Evolutionary conservation across 1,140 invertebrate species (phyloP).

Genomic region (Pseudoatta argentina): DNA sequence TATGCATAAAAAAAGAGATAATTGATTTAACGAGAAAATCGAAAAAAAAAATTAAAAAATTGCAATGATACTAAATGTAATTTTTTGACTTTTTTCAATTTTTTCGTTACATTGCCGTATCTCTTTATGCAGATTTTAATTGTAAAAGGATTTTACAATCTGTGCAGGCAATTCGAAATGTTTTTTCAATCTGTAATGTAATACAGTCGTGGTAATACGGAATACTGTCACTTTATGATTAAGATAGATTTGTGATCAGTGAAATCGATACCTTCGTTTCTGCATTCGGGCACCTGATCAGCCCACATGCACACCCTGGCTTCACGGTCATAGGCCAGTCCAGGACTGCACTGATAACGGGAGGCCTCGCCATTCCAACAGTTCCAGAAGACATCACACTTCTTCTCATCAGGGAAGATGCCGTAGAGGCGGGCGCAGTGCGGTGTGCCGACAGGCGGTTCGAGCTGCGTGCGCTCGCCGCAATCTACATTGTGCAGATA

Average conservation of each 20-base stretch:
- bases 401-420: conserved; percentile 95
- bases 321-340: conserved; percentile 96
- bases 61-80: too few relatives aligned
- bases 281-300: conserved; percentile 96
- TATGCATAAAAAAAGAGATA: too few relatives aligned
- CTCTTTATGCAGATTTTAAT: too few relatives aligned
- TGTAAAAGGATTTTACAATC: too few relatives aligned
- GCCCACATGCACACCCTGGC: conserved; percentile 98
- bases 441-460: conserved; percentile 94
- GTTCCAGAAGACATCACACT: conserved; percentile 98
- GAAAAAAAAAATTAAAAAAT: too few relatives aligned
- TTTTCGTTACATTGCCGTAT: too few relatives aligned
- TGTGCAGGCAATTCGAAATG: too few relatives aligned
- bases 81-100: too few relatives aligned
- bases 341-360: conserved; percentile 97
- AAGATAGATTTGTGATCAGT: neutral
- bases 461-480: conserved; percentile 94
- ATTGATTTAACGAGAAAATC: too few relatives aligned
- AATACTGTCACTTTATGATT: too few relatives aligned
- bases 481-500: conserved; percentile 98
- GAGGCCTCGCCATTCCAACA: conserved; percentile 98
- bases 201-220: too few relatives aligned
- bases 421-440: conserved; percentile 96
- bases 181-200: too few relatives aligned
- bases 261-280: conserved; percentile 91